Evolutionary conservation across 1,140 invertebrate species (phyloP).

Genomic region (Argopecten irradians): DNA sequence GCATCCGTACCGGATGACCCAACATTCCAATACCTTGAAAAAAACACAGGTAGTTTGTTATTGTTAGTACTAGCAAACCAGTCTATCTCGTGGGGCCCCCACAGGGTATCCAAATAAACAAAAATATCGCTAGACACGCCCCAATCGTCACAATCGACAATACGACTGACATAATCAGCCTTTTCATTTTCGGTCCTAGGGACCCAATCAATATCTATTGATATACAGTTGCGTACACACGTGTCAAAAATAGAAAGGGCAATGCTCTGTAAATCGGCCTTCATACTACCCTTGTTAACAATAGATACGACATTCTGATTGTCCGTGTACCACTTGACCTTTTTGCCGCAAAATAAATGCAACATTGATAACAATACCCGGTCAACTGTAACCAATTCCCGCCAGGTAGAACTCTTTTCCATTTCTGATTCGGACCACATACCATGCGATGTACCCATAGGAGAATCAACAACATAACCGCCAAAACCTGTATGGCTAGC

Average conservation of each 20-base stretch:
- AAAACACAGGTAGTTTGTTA: conserved; percentile 36
- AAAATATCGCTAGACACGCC: neutral
- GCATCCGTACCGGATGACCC: conserved; percentile 23
- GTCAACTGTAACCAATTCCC: neutral
- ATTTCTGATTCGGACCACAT: neutral
- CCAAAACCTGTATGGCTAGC: neutral
- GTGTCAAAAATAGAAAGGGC: neutral
- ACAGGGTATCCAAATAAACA: neutral
- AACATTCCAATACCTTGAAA: conserved; percentile 29
- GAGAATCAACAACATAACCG: neutral
- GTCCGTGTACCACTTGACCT: conserved; percentile 1
- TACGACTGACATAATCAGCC: neutral
- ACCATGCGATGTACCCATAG: neutral
- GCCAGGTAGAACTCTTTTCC: neutral
- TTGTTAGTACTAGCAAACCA: conserved; percentile 39
- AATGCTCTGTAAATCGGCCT: conserved; percentile 28
- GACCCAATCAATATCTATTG: neutral
- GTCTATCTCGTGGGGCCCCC: neutral
- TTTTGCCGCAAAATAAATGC: neutral
- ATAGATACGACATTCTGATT: conserved; percentile 29
- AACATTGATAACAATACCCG: neutral
- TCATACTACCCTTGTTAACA: conserved; percentile 41
- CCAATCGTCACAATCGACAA: neutral
- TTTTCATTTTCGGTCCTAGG: neutral
- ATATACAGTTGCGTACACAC: neutral